These are phyloP conservation scores for Argopecten irradians DNA, from an alignment of 1,140 invertebrate species.

Conservation along the genomic window DNA sequence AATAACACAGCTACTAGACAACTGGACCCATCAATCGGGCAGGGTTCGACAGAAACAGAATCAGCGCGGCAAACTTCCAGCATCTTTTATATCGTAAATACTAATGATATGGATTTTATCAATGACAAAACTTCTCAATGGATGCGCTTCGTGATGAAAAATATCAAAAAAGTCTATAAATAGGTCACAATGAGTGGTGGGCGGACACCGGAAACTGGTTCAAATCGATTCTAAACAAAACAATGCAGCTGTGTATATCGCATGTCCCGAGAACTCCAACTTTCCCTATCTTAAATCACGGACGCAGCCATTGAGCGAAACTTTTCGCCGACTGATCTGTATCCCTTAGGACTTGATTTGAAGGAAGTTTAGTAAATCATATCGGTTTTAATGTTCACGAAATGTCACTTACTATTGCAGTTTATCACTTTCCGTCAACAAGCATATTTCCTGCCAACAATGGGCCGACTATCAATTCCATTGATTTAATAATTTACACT, in stretches of 20 bases:
- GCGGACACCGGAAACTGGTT: not conserved
- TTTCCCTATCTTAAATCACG: constrained; percentile 11
- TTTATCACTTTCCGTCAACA: not conserved
- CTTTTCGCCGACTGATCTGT: not conserved
- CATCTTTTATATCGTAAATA: not conserved
- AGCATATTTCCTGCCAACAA: not conserved
- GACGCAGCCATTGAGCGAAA: not conserved
- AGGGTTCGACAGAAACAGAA: not conserved
- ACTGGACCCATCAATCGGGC: not conserved
- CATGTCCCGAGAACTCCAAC: not conserved
- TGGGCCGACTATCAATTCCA: not conserved
- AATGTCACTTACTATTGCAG: not conserved
- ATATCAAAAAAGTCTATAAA: not conserved
- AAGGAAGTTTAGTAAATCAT: not conserved
- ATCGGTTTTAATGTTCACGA: not conserved
- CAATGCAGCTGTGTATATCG: not conserved
- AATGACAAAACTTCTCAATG: not conserved
- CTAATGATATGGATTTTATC: not conserved
- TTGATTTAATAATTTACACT: not conserved
- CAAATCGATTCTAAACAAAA: not conserved
- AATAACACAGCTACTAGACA: not conserved
- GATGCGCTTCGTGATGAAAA: not conserved
- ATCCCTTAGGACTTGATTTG: not conserved
- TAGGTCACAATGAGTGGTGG: not conserved
- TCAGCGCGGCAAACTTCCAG: not conserved